Conservation (phyloP, 2,888 invertebrate species). For the Cataglyphis albicans region DNA sequence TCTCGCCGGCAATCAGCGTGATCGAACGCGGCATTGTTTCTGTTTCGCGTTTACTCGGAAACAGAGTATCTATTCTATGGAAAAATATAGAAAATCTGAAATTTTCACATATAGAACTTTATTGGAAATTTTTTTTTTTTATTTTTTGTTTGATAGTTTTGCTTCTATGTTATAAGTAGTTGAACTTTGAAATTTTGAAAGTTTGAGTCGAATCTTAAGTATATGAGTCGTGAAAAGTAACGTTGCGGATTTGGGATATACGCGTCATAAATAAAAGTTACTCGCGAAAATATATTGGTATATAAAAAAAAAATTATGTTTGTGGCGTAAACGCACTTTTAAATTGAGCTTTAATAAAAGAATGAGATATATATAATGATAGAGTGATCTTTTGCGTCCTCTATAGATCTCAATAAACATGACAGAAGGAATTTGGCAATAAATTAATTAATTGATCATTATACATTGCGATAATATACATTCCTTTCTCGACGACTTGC, state of each 20-base stretch:
- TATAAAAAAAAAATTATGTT: not conserved
- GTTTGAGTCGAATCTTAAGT: not conserved
- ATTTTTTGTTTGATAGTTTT: too few relatives aligned
- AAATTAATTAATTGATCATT: constrained; percentile 25
- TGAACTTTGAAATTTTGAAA: constrained; percentile 28
- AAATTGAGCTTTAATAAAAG: not conserved
- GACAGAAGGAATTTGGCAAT: not conserved
- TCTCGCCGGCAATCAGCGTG: not conserved
- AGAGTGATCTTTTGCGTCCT: not conserved
- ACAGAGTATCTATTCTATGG: not conserved
- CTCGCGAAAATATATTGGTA: not conserved
- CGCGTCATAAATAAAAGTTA: not conserved
- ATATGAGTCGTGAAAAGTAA: not conserved
- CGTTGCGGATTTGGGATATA: not conserved
- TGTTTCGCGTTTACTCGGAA: too few relatives aligned
- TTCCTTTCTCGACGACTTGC: constrained; percentile 11
- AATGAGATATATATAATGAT: not conserved
- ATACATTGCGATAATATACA: not conserved
- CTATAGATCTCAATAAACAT: not conserved
- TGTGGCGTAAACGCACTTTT: not conserved
- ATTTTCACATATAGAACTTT: too few relatives aligned
- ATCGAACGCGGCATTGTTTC: constrained; percentile 4
- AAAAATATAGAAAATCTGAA: too few relatives aligned
- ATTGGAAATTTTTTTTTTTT: too few relatives aligned
- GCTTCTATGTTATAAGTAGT: not conserved